Evolutionary conservation across 2,113 vertebrate species (phyloP).

Genomic region (Eleginops maclovinus): DNA sequence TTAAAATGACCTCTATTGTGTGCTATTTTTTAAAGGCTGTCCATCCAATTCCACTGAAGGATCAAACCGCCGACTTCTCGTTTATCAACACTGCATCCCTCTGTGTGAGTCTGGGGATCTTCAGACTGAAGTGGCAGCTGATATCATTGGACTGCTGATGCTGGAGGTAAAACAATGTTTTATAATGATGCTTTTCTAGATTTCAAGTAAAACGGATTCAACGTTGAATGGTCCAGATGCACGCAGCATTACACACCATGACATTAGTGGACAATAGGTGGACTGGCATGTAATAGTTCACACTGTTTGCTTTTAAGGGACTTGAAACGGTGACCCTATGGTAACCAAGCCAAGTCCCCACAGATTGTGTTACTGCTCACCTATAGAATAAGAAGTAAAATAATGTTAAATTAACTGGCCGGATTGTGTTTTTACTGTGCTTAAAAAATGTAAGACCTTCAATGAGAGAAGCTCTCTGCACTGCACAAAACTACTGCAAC

Average conservation of each 20-base stretch:
- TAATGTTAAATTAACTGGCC: not conserved
- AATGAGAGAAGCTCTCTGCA: not conserved
- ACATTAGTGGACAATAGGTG: too few relatives aligned
- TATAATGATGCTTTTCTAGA: not conserved
- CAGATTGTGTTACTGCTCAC: too few relatives aligned
- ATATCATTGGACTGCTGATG: slow-evolving; percentile 95
- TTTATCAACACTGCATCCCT: slow-evolving; percentile 90
- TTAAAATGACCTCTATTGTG: not conserved
- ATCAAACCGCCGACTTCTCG: slow-evolving; percentile 84
- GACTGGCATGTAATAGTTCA: too few relatives aligned
- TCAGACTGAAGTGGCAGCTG: slow-evolving; percentile 87
- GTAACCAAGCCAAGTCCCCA: too few relatives aligned
- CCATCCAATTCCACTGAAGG: slow-evolving; percentile 85
- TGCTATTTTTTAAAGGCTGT: slow-evolving; percentile 84
- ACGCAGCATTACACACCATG: too few relatives aligned
- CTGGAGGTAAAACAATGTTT: slow-evolving; percentile 87
- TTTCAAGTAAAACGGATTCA: too few relatives aligned
- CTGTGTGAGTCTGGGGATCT: slow-evolving; percentile 95
- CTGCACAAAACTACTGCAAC: not conserved
- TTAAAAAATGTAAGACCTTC: not conserved
- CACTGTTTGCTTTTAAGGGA: too few relatives aligned
- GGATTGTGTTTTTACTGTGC: not conserved
- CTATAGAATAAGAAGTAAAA: not conserved
- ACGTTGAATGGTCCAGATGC: too few relatives aligned
- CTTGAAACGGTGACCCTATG: too few relatives aligned